Evolutionary conservation across 2,113 vertebrate genomes (phyloP).

Genomic region (Limnothrissa miodon): DNA sequence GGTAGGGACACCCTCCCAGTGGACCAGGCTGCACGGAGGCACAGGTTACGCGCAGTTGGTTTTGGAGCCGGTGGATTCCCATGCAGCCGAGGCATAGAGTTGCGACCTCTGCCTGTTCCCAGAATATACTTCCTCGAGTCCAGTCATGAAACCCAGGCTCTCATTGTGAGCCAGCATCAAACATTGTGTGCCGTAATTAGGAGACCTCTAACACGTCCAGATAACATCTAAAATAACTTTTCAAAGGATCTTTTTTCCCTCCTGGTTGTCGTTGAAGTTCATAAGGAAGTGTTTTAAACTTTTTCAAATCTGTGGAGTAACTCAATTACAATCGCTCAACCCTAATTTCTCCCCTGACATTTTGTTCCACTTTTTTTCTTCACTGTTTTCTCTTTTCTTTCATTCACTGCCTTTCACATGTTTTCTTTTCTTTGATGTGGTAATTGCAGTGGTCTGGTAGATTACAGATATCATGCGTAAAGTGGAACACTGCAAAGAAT

Average conservation of each 20-base stretch:
- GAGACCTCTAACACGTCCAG: background rate
- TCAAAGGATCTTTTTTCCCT: background rate
- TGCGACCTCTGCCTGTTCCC: background rate
- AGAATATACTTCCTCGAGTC: background rate
- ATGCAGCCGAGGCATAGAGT: background rate
- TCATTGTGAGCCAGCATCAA: background rate
- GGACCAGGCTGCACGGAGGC: background rate
- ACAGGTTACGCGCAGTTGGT: background rate
- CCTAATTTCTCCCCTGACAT: constrained; percentile 31
- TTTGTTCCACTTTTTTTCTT: constrained; percentile 23
- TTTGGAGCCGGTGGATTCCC: background rate
- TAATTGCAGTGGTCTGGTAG: constrained; percentile 43
- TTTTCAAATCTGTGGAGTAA: constrained; percentile 1
- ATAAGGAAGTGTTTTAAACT: background rate
- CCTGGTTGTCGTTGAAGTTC: constrained; percentile 18
- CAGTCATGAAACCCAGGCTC: background rate
- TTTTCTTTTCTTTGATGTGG: constrained; percentile 51
- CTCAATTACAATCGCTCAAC: constrained; percentile 38
- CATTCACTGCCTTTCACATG: constrained; percentile 28
- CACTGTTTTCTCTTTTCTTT: constrained; percentile 4
- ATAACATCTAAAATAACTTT: background rate
- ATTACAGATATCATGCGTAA: constrained; percentile 14
- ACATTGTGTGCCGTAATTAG: background rate
- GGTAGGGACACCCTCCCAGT: background rate
- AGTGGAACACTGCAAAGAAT: constrained; percentile 13